These are phyloP conservation scores for Mormyrops attenuatus DNA, from an alignment of 2,797 vertebrate genomes.

Conservation along the genomic window DNA sequence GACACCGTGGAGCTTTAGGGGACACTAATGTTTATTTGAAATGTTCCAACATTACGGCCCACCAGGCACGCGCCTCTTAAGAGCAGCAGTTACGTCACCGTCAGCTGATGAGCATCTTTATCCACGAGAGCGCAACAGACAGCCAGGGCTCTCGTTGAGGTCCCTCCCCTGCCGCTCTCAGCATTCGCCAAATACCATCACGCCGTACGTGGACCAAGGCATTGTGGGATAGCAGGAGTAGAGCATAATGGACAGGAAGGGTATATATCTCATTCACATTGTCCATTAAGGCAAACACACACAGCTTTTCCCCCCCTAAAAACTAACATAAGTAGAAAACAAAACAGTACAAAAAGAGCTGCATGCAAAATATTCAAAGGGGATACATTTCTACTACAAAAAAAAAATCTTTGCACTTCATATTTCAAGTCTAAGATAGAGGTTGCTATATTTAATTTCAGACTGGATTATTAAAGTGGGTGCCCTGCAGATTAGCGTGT, in stretches of 20 bases:
- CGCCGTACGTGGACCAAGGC: not conserved
- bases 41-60: constrained; percentile 40
- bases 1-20: constrained; percentile 22
- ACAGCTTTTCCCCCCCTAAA: constrained; percentile 30
- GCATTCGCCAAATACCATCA: constrained; percentile 4
- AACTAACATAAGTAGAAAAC: constrained; percentile 23
- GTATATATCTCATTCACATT: not conserved
- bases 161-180: not conserved
- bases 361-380: constrained; percentile 15
- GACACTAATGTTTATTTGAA: constrained; percentile 57
- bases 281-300: constrained; percentile 41
- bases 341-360: constrained; percentile 4
- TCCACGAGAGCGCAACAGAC: not conserved
- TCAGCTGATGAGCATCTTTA: constrained; percentile 41
- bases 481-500: constrained; percentile 40
- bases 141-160: constrained; percentile 14
- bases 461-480: constrained; percentile 31
- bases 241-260: not conserved
- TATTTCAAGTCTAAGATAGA: constrained; percentile 24
- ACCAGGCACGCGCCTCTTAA: constrained; percentile 39
- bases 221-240: constrained; percentile 27
- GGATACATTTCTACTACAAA: constrained; percentile 7
- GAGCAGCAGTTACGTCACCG: constrained; percentile 50
- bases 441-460: constrained; percentile 38
- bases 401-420: constrained; percentile 30